Percentiles rank a stretch among this genome's conserved stretches.
These are phyloP conservation scores for Papilio gigon DNA, from an alignment of 2,888 invertebrate genomes.

Conservation along the genomic window DNA sequence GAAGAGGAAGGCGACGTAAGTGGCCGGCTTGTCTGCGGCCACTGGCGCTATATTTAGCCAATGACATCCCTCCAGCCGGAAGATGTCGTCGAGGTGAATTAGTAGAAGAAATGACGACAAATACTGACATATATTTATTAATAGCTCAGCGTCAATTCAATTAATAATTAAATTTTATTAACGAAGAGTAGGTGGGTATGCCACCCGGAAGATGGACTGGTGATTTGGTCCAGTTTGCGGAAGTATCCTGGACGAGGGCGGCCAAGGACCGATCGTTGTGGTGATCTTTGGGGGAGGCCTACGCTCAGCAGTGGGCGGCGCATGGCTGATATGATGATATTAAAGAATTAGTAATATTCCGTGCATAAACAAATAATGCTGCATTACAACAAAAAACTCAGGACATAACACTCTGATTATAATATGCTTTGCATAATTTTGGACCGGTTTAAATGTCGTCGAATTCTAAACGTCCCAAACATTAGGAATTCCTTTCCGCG, in stretches of 20 bases:
- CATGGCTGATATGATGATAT: no score
- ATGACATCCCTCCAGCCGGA: conserved; percentile 12
- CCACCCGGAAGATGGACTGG: no score
- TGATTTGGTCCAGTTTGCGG: no score
- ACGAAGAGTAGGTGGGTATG: not conserved
- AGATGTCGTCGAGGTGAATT: conserved; percentile 2
- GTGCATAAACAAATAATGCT: conserved; percentile 12
- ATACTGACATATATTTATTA: not conserved
- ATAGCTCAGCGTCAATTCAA: no score
- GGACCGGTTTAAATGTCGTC: conserved; percentile 32
- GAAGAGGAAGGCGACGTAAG: conserved; percentile 17
- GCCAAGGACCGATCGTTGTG: no score
- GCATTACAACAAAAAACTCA: conserved; percentile 13
- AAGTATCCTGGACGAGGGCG: no score
- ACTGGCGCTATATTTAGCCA: conserved; percentile 26
- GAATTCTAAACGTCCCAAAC: conserved; percentile 12
- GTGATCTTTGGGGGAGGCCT: no score
- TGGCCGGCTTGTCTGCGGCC: not conserved
- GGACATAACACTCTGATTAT: conserved; percentile 11
- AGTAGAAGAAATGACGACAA: not conserved
- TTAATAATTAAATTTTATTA: no score
- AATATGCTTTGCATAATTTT: conserved; percentile 5
- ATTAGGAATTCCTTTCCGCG: not conserved
- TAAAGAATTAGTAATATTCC: not conserved
- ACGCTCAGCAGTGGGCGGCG: no score